Evolutionary conservation across 2,888 invertebrate genomes (phyloP), one percentile per base, ranked within the genome.

Genomic region (Tetheella fluctuosa): DNA sequence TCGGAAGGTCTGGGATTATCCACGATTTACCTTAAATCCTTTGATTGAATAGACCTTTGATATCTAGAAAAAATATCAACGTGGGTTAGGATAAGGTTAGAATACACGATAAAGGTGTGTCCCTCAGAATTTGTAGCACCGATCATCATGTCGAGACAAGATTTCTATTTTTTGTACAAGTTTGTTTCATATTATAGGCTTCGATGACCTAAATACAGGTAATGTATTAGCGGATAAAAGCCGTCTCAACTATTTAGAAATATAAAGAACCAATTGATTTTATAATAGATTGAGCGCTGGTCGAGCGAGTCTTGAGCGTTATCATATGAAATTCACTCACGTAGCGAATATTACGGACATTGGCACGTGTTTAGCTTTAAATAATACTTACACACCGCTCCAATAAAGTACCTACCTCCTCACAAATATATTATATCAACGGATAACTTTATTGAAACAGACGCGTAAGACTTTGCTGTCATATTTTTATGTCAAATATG

Each of bases 351-450:
- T 63, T 66, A 70, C 64, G 65, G 63, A 65, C 63, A 60, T 25
- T 59, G 62, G 59, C 63, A 76, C 72, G 75, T 76, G 76, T 71
- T 73, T 64, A 64, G 73, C 67, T 65, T 74, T 62, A 67, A 65
- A 65, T 62, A 61, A 64, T 39, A 39, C 77, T 67, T 64, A 20
- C 28, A 68, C n/a, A n/a, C n/a, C n/a, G 70, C 72, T 53, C 59
- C 65, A 53, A 66, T 78, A 74, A 71, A 76, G 61, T 59, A 34
- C 53, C 13, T 17, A 23, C 23, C 60, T 57, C n/a, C 17, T 5
- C 15, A 25, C 54, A 67, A 62, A 52, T 59, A 67, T 68, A 70
- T 63, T 61, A 15, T 10, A 39, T 39, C n/a, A 62, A 64, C 65
- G 59, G 67, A 65, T 70, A 68, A 73, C 70, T 62, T 69, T 68